A percentile compares a stretch with the other conserved stretches of the same genome.
Conservation (phyloP, 2,888 invertebrate genomes). For the Orchesella flavescens region DNA sequence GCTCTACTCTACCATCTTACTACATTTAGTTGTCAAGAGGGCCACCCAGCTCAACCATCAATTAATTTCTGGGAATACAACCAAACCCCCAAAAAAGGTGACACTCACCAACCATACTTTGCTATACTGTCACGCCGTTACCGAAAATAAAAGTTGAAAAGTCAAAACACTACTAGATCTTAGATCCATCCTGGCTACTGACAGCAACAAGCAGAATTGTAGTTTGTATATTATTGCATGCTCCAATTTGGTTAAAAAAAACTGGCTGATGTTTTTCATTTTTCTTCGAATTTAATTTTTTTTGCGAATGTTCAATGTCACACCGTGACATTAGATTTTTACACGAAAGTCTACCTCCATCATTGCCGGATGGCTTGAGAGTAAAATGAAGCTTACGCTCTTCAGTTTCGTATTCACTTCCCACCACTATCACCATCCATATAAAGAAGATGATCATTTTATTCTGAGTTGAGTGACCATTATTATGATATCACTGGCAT, state of each 20-base stretch:
- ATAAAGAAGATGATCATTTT: background rate
- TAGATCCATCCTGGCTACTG: no score
- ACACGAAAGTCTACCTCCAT: background rate
- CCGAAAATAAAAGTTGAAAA: background rate
- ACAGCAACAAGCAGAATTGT: background rate
- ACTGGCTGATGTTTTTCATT: background rate
- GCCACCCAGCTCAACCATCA: conserved; percentile 57
- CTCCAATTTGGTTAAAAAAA: no score
- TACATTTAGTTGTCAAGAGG: background rate
- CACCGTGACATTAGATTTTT: conserved; percentile 1
- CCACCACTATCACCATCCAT: background rate
- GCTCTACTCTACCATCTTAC: no score
- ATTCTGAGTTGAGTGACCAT: conserved; percentile 57
- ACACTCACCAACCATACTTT: background rate
- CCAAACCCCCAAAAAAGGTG: background rate
- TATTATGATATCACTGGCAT: conserved; percentile 19
- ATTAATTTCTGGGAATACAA: conserved; percentile 41
- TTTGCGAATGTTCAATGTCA: background rate
- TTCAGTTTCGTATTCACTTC: background rate
- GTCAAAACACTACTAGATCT: no score
- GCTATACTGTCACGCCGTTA: background rate
- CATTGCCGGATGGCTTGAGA: background rate
- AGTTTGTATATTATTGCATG: background rate
- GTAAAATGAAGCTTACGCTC: background rate
- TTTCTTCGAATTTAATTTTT: background rate